Evolutionary conservation across 2,113 vertebrate species (phyloP), one percentile per base, ranked within the genome.

Genomic region (Xyliphius kryptos): DNA sequence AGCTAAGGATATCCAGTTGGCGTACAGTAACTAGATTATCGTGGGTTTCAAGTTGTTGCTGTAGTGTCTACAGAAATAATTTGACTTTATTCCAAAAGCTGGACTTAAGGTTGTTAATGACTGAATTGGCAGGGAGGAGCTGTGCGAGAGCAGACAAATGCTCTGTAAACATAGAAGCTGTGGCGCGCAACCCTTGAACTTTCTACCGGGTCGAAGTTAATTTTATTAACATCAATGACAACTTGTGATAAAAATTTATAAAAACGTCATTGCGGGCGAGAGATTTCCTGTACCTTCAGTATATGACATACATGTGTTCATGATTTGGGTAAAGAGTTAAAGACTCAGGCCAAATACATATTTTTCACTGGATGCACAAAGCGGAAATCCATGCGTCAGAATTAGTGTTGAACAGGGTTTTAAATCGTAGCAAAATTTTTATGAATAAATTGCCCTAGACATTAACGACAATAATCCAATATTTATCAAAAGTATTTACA

Each of bases 171-270:
- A 46, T 87, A n/a, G 83, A 89, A 51, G 83, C 75, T 0, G 40
- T 80, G 20, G 21, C 78, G n/a, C 73, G 68, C 17, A 78, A 83
- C 12, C 87, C 86, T 6, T 76, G 77, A 13, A 76, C 59, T 10
- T 76, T 89, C 0, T 79, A 83, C 54, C 80, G 81, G 55, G 73
- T 86, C 49, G 83, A 89, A 63, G 60, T 89, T 1, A 68, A 80
- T 11, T 66, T 89, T 38, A 19, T 70, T 52, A 86, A 89, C 57
- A 67, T 89, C 1, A 89, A 89, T 58, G 87, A 89, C 38, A 85
- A 89, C 19, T 1, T 0, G 61, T 19, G 1, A 4, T 86, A 0
- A 81, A 89, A 9, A 76, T 89, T 8, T 73, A 0, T 5, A 86
- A 89, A 7, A 75, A 48, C 0, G 77, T 78, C 0, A 60, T 67